A percentile compares a stretch with the other conserved stretches of the same genome.
phyloP scores from a whole-genome alignment of 2,888 invertebrate species.

The Dynastes grantii region DNA sequence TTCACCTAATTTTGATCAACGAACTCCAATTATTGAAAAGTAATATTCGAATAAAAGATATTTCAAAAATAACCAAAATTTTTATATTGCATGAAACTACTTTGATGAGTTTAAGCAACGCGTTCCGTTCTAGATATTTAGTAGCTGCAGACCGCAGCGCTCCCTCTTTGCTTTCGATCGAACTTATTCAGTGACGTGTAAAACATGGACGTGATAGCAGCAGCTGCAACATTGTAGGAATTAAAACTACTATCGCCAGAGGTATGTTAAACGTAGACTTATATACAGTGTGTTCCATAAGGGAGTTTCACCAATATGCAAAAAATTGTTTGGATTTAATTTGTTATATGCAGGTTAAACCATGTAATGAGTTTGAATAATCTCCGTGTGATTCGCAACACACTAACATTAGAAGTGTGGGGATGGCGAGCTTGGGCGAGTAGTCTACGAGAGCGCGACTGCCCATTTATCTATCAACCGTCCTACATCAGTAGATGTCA shows the following conservation, averaged over 20 bases:
- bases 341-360: background rate
- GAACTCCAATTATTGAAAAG: too few relatives aligned
- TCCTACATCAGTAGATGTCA: too few relatives aligned
- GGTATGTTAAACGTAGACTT: slow-evolving; percentile 25
- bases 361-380: background rate
- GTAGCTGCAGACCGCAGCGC: slow-evolving; percentile 16
- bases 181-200: slow-evolving; percentile 37
- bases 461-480: background rate
- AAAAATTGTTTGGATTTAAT: background rate
- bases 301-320: background rate
- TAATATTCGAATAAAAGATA: background rate
- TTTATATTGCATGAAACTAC: background rate
- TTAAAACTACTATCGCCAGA: background rate
- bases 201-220: slow-evolving; percentile 37
- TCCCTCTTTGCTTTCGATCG: slow-evolving; percentile 13
- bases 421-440: slow-evolving; percentile 2
- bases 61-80: background rate
- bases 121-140: background rate
- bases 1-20: background rate
- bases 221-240: slow-evolving; percentile 36
- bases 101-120: background rate
- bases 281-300: slow-evolving; percentile 38
- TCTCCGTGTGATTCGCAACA: background rate
- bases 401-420: slow-evolving; percentile 21
- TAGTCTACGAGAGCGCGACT: background rate